These are phyloP conservation scores for Nemotelus nigrinus DNA, from an alignment of 2,888 invertebrate genomes.

Conservation along the genomic window DNA sequence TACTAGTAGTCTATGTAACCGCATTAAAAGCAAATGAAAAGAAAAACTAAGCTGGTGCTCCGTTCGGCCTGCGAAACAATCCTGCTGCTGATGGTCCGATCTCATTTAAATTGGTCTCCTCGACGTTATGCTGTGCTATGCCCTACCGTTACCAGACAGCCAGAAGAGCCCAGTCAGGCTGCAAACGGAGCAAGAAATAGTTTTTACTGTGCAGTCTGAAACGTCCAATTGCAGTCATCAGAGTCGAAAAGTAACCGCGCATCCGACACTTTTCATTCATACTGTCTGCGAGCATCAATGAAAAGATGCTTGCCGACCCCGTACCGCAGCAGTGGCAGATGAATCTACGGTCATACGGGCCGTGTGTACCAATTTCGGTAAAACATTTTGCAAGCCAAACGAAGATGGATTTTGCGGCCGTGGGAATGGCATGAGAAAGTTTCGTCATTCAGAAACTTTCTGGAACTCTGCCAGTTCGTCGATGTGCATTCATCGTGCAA, in stretches of 20 bases:
- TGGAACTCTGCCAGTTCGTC: slow-evolving; percentile 34
- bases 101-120: slow-evolving; percentile 8
- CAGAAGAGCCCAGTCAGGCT: slow-evolving; percentile 21
- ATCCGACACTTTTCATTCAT: slow-evolving; percentile 20
- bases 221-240: background rate
- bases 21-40: background rate
- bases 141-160: too few relatives aligned
- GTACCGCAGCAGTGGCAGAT: slow-evolving; percentile 7
- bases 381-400: slow-evolving; percentile 35
- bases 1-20: slow-evolving; percentile 8
- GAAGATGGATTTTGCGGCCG: slow-evolving; percentile 45
- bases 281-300: slow-evolving; percentile 20
- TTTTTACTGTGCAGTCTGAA: background rate
- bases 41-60: background rate
- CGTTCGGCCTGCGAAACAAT: background rate
- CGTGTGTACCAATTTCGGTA: slow-evolving; percentile 39
- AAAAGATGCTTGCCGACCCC: background rate
- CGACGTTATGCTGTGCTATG: background rate
- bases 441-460: slow-evolving; percentile 36
- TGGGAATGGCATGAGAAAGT: slow-evolving; percentile 45
- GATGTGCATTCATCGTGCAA: background rate
- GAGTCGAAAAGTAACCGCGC: slow-evolving; percentile 28
- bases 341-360: background rate
- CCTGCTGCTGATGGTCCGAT: background rate
- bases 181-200: slow-evolving; percentile 7